Evolutionary conservation across 2,888 invertebrate genomes (phyloP), one percentile per base, ranked within the genome.

Genomic region (Drosophila testacea): DNA sequence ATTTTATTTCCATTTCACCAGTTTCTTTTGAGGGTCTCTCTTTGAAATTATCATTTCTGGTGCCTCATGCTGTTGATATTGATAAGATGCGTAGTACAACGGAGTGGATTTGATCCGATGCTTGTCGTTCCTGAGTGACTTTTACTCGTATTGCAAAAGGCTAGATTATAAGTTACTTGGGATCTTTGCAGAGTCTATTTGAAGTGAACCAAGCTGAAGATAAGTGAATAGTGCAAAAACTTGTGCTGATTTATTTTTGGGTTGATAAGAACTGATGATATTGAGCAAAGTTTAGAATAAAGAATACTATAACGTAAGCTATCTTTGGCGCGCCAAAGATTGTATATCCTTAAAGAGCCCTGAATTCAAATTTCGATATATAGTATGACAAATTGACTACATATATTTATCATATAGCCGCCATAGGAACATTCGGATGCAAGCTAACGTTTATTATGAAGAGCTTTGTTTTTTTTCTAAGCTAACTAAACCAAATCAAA

Each of bases 131-230:
- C n/a, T 2, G 36, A 46, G 10, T 72, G 64, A 67, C 67, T 67
- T 61, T 27, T 51, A 32, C 41, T 66, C 36, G 70, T 42, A 60
- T 81, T 85, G 85, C 82, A 82, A 82, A 82, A 84, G 81, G 82
- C 68, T 34, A 56, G 44, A 48, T 27, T 61, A 78, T 75, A 74
- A 75, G 59, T 44, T 32, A n/a, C 38, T 66, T 41, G 6, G 28
- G 42, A 13, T 27, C 38, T 28, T 4, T 38, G 13, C 4, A n/a
- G 42, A 22, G 22, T 6, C 16, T 6, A 69, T 69, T 73, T 59
- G 51, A 47, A 44, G 32, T 34, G 2, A 65, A 55, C 6, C 51
- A 11, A 7, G 3, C 4, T 39, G 46, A 4, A 22, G 74, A 77
- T 77, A 71, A 38, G 9, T 64, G n/a, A 65, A 59, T 76, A 54